These are phyloP conservation scores for Oncopodura yosiiana DNA, from an alignment of 1,140 invertebrate genomes.

Conservation along the genomic window DNA sequence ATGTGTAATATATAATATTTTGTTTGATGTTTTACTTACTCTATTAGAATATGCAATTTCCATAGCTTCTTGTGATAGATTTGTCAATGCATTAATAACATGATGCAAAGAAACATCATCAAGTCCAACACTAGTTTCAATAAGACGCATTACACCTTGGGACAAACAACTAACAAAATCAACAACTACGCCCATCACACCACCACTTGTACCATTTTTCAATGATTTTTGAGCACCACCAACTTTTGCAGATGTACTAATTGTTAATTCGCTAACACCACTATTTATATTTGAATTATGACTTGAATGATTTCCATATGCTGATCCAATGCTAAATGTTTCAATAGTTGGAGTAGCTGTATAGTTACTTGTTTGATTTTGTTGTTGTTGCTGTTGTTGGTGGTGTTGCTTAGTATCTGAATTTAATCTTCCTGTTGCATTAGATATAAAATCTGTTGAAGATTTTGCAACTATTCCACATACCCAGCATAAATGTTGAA, in stretches of 20 bases:
- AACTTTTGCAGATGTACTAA: neutral
- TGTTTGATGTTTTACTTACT: slow-evolving; percentile 43
- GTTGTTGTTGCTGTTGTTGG: slow-evolving; percentile 6
- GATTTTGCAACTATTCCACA: slow-evolving; percentile 33
- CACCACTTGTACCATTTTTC: slow-evolving; percentile 27
- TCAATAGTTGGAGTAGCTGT: neutral
- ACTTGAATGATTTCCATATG: too few species aligned
- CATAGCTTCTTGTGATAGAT: slow-evolving; percentile 93
- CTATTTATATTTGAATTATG: neutral
- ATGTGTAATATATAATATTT: neutral
- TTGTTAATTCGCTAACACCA: slow-evolving; percentile 10
- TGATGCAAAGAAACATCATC: slow-evolving; percentile 93
- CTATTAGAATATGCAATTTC: slow-evolving; percentile 90
- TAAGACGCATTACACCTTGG: slow-evolving; percentile 62
- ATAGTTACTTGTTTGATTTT: neutral
- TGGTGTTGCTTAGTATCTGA: neutral
- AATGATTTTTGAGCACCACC: slow-evolving; percentile 5
- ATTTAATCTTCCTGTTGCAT: slow-evolving; percentile 15
- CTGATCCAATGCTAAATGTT: neutral
- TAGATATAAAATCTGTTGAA: slow-evolving; percentile 29
- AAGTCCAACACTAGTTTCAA: slow-evolving; percentile 87
- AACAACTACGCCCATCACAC: slow-evolving; percentile 33
- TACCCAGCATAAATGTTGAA: slow-evolving; percentile 48
- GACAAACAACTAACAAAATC: slow-evolving; percentile 34
- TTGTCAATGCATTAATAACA: slow-evolving; percentile 91